Evolutionary conservation across 37 sponge, comb jelly and placozoan genomes (phyloP).

Genomic region (Aplysina aerophoba): DNA sequence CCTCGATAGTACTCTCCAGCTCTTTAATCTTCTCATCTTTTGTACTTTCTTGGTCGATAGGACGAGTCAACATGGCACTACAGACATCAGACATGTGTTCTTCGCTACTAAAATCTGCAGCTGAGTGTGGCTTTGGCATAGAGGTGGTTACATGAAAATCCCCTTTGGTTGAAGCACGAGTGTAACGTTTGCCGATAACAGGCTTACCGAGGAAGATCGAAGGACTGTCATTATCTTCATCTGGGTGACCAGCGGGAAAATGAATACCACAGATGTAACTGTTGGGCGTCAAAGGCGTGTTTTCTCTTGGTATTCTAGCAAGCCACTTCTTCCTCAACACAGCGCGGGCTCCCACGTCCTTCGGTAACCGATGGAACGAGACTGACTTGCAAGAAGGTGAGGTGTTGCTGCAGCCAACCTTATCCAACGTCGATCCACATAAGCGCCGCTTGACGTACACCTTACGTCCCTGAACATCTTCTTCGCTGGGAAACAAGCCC

Average conservation of each 20-base stretch:
- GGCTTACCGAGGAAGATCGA: slow-evolving; percentile 9
- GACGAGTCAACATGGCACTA: slow-evolving; percentile 6
- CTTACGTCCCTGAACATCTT: slow-evolving; percentile 28
- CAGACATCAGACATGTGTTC: background rate
- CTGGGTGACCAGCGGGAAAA: slow-evolving; percentile 16
- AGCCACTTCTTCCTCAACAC: slow-evolving; percentile 41
- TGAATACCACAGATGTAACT: slow-evolving; percentile 33
- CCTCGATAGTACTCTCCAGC: slow-evolving; percentile 10
- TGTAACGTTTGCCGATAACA: background rate
- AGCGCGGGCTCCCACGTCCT: slow-evolving; percentile 9
- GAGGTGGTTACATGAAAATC: background rate
- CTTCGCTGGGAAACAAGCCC: slow-evolving; percentile 32
- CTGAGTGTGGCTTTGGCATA: background rate
- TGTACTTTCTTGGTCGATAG: background rate
- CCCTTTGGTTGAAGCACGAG: slow-evolving; percentile 19
- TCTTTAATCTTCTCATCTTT: slow-evolving; percentile 9
- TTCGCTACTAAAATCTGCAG: background rate
- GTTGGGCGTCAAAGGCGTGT: slow-evolving; percentile 24
- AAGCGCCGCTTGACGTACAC: slow-evolving; percentile 31
- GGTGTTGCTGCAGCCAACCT: slow-evolving; percentile 16
- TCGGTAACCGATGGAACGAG: slow-evolving; percentile 19
- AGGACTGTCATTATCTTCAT: slow-evolving; percentile 2
- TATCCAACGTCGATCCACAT: slow-evolving; percentile 19
- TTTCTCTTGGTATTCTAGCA: slow-evolving; percentile 15
- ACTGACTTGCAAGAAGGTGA: slow-evolving; percentile 8